Percentiles rank a stretch among this genome's conserved stretches.
Evolutionary conservation across 2,113 vertebrate species (phyloP).

Genomic region (Gnathonemus longibarbis): DNA sequence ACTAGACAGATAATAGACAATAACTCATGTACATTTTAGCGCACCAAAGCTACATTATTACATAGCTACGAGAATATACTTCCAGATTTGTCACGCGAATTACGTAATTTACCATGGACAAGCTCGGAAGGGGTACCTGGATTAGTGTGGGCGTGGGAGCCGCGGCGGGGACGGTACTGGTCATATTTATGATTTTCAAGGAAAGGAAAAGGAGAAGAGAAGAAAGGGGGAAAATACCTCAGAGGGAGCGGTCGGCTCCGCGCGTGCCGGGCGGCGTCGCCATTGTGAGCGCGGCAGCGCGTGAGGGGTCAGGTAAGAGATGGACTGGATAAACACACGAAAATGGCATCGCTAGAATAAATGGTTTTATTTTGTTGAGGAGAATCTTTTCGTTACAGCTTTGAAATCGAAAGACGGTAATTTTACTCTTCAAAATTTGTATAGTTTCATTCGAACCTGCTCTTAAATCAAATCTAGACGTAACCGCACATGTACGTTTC

Average conservation of each 20-base stretch:
- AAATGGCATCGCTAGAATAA: not conserved
- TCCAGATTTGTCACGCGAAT: not conserved
- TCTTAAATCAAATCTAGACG: not conserved
- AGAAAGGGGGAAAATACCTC: conserved; percentile 7
- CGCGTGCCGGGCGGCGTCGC: not conserved
- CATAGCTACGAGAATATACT: not conserved
- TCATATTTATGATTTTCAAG: conserved; percentile 49
- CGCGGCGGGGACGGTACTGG: conserved; percentile 49
- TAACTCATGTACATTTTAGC: not conserved
- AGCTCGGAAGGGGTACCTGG: conserved; percentile 43
- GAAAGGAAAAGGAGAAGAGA: conserved; percentile 41
- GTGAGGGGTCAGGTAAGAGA: conserved; percentile 39
- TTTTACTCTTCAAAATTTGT: not conserved
- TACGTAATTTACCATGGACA: conserved; percentile 15
- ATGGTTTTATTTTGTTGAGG: not conserved
- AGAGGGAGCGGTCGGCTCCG: not conserved
- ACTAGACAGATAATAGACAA: not conserved
- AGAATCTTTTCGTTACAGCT: not conserved
- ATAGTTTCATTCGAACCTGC: not conserved
- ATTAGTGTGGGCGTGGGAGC: conserved; percentile 53
- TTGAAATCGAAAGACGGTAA: not conserved
- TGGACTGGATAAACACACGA: not conserved
- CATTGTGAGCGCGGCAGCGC: not conserved
- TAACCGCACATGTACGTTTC: not conserved
- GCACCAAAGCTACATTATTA: not conserved